Conservation (phyloP, 2,888 invertebrate species). For the Idaea straminata region DNA sequence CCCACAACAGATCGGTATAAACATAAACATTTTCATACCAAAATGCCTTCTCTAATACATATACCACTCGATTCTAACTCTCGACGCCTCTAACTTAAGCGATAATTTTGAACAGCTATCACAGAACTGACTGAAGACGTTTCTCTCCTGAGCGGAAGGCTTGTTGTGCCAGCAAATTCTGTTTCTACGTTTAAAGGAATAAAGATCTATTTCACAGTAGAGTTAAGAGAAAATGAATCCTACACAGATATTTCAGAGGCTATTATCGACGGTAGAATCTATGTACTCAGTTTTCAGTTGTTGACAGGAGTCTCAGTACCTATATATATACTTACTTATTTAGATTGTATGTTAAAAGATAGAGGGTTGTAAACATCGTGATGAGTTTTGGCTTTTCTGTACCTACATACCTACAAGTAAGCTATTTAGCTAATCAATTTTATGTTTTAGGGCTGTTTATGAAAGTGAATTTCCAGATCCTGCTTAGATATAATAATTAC, state of each 20-base stretch:
- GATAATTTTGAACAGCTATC: slow-evolving; percentile 11
- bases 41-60: slow-evolving; percentile 46
- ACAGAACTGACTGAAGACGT: slow-evolving; percentile 26
- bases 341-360: slow-evolving; percentile 36
- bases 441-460: no score
- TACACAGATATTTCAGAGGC: slow-evolving; percentile 57
- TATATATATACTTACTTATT: slow-evolving; percentile 30
- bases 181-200: slow-evolving; percentile 74
- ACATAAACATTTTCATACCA: slow-evolving; percentile 62
- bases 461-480: no score
- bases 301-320: slow-evolving; percentile 45
- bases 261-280: slow-evolving; percentile 42
- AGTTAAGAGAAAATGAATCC: slow-evolving; percentile 70
- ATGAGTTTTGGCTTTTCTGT: slow-evolving; percentile 40
- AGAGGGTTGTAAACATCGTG: slow-evolving; percentile 52
- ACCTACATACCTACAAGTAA: neutral
- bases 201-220: slow-evolving; percentile 73
- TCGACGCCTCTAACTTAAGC: neutral
- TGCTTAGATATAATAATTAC: no score
- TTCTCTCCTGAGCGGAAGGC: slow-evolving; percentile 27
- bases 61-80: slow-evolving; percentile 27
- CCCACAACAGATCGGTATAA: slow-evolving; percentile 77
- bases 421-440: neutral
- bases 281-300: slow-evolving; percentile 49
- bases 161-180: slow-evolving; percentile 77